These are phyloP conservation scores for Stomatorhinus ivindoensis DNA, from an alignment of 2,113 vertebrate species.

Conservation along the genomic window DNA sequence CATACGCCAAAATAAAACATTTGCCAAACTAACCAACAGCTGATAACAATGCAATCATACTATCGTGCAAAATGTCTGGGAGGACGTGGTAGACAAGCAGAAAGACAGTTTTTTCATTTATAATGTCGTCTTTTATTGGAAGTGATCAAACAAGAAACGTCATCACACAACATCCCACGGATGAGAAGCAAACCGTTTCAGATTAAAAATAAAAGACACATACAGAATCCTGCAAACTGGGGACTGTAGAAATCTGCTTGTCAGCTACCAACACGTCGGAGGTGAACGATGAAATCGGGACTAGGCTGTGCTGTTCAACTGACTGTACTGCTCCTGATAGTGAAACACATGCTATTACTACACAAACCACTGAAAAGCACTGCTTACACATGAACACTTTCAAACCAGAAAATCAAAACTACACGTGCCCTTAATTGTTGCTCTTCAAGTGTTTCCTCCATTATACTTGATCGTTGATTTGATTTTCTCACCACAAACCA, in stretches of 20 bases:
- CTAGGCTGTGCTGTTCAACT: background rate
- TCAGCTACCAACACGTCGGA: background rate
- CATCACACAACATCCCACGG: background rate
- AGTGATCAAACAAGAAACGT: background rate
- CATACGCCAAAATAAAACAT: background rate
- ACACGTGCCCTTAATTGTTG: background rate
- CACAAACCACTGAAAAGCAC: background rate
- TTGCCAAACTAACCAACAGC: background rate
- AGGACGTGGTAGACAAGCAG: background rate
- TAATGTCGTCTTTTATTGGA: background rate
- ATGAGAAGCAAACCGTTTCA: background rate
- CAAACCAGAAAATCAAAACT: background rate
- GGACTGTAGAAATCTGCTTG: background rate
- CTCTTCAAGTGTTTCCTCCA: background rate
- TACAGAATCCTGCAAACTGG: background rate
- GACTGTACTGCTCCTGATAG: background rate
- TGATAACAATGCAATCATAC: background rate
- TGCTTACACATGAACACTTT: constrained; percentile 1
- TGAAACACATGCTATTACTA: background rate
- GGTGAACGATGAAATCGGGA: background rate
- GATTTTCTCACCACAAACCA: background rate
- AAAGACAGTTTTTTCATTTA: background rate
- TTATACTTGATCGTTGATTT: background rate
- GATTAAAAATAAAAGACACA: background rate
- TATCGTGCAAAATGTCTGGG: background rate